Conservation (phyloP, 2,797 vertebrate species). For the Cichlasoma orientale region DNA sequence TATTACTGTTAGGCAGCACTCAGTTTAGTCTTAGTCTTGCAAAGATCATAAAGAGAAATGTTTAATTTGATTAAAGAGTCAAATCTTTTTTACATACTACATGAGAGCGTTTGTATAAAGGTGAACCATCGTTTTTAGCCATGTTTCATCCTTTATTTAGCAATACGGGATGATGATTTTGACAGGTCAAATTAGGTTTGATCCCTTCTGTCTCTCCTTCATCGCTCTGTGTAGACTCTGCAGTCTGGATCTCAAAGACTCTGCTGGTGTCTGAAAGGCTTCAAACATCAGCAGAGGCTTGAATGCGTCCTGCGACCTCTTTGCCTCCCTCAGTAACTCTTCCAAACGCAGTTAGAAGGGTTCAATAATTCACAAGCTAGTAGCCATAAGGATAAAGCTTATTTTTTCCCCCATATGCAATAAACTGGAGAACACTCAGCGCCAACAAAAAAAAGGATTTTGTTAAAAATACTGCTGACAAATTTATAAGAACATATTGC, state of each 20-base stretch:
- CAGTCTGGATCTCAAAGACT: conserved; percentile 9
- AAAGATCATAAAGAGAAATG: neutral
- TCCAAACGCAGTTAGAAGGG: conserved; percentile 44
- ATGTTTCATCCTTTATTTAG: no score
- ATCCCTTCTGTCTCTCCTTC: neutral
- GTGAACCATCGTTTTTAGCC: neutral
- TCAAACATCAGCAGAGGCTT: conserved; percentile 18
- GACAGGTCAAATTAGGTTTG: neutral
- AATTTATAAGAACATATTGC: conserved; percentile 82
- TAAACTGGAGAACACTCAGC: conserved; percentile 64
- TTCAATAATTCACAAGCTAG: conserved; percentile 80
- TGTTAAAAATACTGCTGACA: conserved; percentile 77
- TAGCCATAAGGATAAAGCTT: conserved; percentile 71
- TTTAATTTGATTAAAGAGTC: neutral
- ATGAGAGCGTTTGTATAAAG: neutral
- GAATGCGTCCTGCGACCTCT: conserved; percentile 20
- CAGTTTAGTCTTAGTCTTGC: neutral
- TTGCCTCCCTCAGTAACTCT: conserved; percentile 27
- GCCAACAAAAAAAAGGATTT: conserved; percentile 27
- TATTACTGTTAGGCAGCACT: neutral
- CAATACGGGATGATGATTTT: fast-evolving
- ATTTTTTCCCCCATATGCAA: conserved; percentile 69
- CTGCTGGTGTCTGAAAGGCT: conserved; percentile 29
- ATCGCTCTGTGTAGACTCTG: neutral
- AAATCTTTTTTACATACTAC: neutral